phyloP scores from a whole-genome alignment of 2,888 invertebrate genomes.

The Panzeria rudis region DNA sequence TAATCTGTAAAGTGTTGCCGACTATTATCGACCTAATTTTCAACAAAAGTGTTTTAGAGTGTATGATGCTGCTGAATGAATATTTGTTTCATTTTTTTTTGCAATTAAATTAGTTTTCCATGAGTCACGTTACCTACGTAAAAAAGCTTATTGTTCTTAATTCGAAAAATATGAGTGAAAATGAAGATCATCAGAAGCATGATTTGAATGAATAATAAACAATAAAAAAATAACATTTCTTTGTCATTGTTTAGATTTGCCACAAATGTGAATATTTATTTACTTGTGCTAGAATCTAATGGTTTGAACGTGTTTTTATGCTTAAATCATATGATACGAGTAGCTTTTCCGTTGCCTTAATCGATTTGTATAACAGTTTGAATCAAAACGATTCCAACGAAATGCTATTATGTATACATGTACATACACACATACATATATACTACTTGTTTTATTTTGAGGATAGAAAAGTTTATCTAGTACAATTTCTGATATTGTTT shows the following conservation, averaged over 20 bases:
- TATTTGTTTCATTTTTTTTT: neutral
- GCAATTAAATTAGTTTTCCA: conserved; percentile 56
- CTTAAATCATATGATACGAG: neutral
- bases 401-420: no score
- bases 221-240: conserved; percentile 15
- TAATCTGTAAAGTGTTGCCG: no score
- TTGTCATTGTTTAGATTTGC: conserved; percentile 22
- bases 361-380: conserved; percentile 32
- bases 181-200: conserved; percentile 32
- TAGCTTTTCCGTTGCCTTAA: conserved; percentile 1
- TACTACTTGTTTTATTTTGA: neutral
- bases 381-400: conserved; percentile 6
- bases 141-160: conserved; percentile 26
- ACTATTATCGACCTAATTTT: no score
- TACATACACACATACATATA: no score
- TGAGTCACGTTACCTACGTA: conserved; percentile 57
- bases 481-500: neutral
- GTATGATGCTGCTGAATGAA: conserved; percentile 13
- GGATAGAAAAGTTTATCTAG: neutral
- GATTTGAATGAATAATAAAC: conserved; percentile 38
- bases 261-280: neutral
- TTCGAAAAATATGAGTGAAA: conserved; percentile 21
- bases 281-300: neutral
- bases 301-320: neutral
- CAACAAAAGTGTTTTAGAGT: no score